These are phyloP conservation scores for Alosa alosa DNA, from an alignment of 2,113 vertebrate genomes.

Conservation along the genomic window DNA sequence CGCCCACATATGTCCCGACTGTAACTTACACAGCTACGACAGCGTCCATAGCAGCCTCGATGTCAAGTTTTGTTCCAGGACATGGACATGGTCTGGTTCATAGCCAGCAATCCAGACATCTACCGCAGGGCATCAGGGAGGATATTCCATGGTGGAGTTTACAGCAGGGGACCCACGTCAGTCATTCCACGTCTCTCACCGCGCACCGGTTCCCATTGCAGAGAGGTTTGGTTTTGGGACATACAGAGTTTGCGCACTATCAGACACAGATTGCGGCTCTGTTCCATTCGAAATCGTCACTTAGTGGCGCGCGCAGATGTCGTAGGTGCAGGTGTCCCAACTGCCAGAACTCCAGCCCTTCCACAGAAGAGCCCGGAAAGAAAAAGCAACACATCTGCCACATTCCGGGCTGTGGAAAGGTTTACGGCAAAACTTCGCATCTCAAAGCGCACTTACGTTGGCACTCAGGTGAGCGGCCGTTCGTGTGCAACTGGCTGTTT, in stretches of 20 bases:
- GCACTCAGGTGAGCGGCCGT: constrained; percentile 92
- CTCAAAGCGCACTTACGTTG: constrained; percentile 92
- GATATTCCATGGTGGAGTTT: constrained; percentile 79
- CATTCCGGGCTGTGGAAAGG: constrained; percentile 92
- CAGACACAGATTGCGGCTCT: constrained; percentile 81
- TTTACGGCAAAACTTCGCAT: constrained; percentile 91
- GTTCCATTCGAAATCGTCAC: constrained; percentile 79
- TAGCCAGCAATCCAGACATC: constrained; percentile 72
- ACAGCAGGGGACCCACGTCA: constrained; percentile 63
- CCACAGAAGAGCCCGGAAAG: constrained; percentile 76
- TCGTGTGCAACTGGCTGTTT: constrained; percentile 95
- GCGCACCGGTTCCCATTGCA: constrained; percentile 66
- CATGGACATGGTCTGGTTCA: constrained; percentile 74
- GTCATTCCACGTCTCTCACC: constrained; percentile 58
- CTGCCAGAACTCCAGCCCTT: constrained; percentile 37
- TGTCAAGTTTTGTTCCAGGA: constrained; percentile 69
- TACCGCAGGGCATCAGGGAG: constrained; percentile 76
- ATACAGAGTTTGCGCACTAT: constrained; percentile 80
- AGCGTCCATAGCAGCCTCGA: constrained; percentile 54
- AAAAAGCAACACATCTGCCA: constrained; percentile 87
- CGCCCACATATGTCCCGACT: constrained; percentile 72
- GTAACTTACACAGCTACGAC: constrained; percentile 69
- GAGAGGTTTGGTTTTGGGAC: constrained; percentile 75
- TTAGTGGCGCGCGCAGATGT: constrained; percentile 81
- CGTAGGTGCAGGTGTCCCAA: constrained; percentile 79